These are phyloP conservation scores for Ferdinandea cuprea DNA, from an alignment of 2,888 invertebrate species.

Conservation along the genomic window DNA sequence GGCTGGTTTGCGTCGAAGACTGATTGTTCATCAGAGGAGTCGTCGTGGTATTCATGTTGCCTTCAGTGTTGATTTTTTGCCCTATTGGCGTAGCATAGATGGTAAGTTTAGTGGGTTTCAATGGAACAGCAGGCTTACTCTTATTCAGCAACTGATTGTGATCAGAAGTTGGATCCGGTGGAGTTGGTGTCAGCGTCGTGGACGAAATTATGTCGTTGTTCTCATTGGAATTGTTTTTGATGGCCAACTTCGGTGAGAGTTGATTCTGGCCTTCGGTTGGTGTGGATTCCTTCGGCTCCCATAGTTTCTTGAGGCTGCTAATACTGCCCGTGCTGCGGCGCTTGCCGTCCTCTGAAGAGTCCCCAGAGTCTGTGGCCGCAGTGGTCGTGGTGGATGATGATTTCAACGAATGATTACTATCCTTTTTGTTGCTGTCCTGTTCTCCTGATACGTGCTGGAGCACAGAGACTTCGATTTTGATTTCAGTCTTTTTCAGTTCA, in stretches of 20 bases:
- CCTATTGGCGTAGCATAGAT: slow-evolving; percentile 90
- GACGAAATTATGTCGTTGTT: slow-evolving; percentile 78
- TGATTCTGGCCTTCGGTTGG: slow-evolving; percentile 76
- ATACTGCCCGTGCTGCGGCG: slow-evolving; percentile 96
- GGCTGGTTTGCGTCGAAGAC: slow-evolving; percentile 84
- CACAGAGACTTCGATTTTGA: slow-evolving; percentile 82
- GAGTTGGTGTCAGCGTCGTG: slow-evolving; percentile 66
- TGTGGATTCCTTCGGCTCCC: slow-evolving; percentile 90
- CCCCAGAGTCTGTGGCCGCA: slow-evolving; percentile 69
- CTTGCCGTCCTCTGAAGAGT: slow-evolving; percentile 86
- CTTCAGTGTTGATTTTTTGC: slow-evolving; percentile 77
- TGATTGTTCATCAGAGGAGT: slow-evolving; percentile 82
- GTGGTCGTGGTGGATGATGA: slow-evolving; percentile 59
- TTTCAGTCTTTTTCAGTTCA: slow-evolving; percentile 83
- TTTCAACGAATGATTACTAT: slow-evolving; percentile 77
- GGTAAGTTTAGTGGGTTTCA: slow-evolving; percentile 87
- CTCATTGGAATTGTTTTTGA: slow-evolving; percentile 81
- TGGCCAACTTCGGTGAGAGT: slow-evolving; percentile 84
- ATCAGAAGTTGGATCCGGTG: slow-evolving; percentile 61
- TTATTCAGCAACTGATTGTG: slow-evolving; percentile 73
- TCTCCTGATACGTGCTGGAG: slow-evolving; percentile 62
- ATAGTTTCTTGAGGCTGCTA: slow-evolving; percentile 94
- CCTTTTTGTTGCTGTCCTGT: slow-evolving; percentile 80
- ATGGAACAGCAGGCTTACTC: slow-evolving; percentile 89
- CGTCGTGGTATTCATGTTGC: slow-evolving; percentile 61